A percentile compares a stretch with the other conserved stretches of the same genome.
Evolutionary conservation across 2,797 vertebrate species (phyloP).

Genomic region (Erethizon dorsatum): DNA sequence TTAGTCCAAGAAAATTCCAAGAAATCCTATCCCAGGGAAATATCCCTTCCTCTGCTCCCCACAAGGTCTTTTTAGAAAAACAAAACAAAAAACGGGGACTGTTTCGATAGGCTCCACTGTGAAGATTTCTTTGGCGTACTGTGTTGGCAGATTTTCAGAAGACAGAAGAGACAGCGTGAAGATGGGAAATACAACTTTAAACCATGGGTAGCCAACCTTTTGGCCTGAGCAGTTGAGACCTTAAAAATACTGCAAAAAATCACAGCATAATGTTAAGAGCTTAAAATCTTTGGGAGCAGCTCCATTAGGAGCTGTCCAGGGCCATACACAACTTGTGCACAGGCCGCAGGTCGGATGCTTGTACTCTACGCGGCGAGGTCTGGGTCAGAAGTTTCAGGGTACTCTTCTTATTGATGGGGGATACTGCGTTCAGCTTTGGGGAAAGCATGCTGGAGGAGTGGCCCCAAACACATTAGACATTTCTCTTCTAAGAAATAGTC

Average conservation of each 20-base stretch:
- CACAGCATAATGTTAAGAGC: neutral
- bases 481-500: conserved; percentile 39
- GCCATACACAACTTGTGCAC: neutral
- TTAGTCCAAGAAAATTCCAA: conserved; percentile 41
- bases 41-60: no score
- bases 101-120: neutral
- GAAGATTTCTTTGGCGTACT: conserved; percentile 50
- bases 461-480: neutral
- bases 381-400: conserved; percentile 6
- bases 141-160: conserved; percentile 55
- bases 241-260: neutral
- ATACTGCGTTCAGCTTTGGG: neutral
- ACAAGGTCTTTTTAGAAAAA: neutral
- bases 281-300: neutral
- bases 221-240: neutral
- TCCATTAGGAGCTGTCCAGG: neutral
- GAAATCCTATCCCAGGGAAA: conserved; percentile 14
- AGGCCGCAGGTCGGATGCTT: neutral
- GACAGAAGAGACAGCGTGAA: conserved; percentile 6
- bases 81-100: neutral
- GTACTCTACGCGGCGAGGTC: neutral
- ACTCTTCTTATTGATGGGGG: neutral
- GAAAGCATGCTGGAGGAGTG: neutral
- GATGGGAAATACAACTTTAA: neutral
- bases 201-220: neutral